These are phyloP conservation scores for Chrysogorgia sp. DNA, from an alignment of 92 coral and sea anemone species.

Conservation along the genomic window DNA sequence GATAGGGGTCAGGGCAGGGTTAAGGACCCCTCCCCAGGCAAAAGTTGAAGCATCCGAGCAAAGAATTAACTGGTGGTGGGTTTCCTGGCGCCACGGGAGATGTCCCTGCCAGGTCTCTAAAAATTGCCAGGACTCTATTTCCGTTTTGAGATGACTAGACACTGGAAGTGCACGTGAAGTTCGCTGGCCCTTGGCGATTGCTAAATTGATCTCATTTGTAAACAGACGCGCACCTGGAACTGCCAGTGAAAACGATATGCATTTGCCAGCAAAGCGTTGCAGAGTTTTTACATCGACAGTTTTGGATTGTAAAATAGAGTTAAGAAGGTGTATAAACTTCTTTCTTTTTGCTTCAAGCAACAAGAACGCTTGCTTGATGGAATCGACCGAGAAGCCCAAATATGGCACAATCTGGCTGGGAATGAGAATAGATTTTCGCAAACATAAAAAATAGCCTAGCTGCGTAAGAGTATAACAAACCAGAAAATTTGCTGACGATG, in stretches of 20 bases:
- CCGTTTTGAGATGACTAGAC: slow-evolving; percentile 24
- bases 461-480: slow-evolving; percentile 35
- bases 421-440: slow-evolving; percentile 38
- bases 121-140: slow-evolving; percentile 50
- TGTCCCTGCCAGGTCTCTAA: slow-evolving; percentile 40
- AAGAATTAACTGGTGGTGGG: slow-evolving; percentile 36
- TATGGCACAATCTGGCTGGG: slow-evolving; percentile 46
- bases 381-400: slow-evolving; percentile 55
- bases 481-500: slow-evolving; percentile 22
- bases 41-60: slow-evolving; percentile 50
- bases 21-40: slow-evolving; percentile 50
- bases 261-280: slow-evolving; percentile 52
- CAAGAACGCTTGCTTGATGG: slow-evolving; percentile 47
- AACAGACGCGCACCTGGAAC: slow-evolving; percentile 53
- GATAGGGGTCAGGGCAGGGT: not conserved
- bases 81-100: slow-evolving; percentile 50
- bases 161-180: slow-evolving; percentile 13
- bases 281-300: slow-evolving; percentile 43
- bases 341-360: slow-evolving; percentile 44
- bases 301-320: slow-evolving; percentile 14
- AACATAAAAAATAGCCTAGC: slow-evolving; percentile 43
- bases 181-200: slow-evolving; percentile 28
- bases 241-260: slow-evolving; percentile 45
- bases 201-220: slow-evolving; percentile 49
- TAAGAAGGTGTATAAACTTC: slow-evolving; percentile 45